Evolutionary conservation across 2,797 vertebrate species (phyloP), one percentile per base, ranked within the genome.

Genomic region (Sebastes taczanowskii): DNA sequence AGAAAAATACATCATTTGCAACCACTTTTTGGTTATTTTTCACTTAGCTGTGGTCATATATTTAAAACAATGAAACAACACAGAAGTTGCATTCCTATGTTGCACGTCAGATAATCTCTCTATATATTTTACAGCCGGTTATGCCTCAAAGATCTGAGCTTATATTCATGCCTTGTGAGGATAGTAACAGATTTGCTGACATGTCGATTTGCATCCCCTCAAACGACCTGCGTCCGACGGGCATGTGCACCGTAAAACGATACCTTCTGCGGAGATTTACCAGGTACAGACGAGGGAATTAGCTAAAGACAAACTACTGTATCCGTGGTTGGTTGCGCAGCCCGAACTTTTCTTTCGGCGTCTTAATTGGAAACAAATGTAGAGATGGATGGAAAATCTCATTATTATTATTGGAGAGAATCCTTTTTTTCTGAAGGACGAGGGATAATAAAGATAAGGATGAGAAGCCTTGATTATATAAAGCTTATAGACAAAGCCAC

Each of bases 351-450:
- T 80, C 68, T 83, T 14, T 74, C 42, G 5, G 52, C 29, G 59
- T 73, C 81, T 85, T 88, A 90, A 94, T 88, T 91, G 78, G 83
- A 94, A 92, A 87, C 93, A 92, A 92, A 91, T 92, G 88, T 62
- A 79, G 73, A 80, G 59, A 81, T 35, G 56, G 71, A 71, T 67
- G 74, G 87, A 90, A 91, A 88, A 77, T 81, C 66, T 72, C 66
- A 76, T 87, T 85, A 82, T 89, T 86, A 87, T 81, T 86, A 87
- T 81, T 81, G 76, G 73, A 83, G 82, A 77, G 84, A 86, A 87
- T 89, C 81, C 73, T 81, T 75, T 63, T 86, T 46, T 52, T 52
- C 71, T 79, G 66, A 75, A 81, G 52, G 72, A 64, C 32, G 52
- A 85, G 76, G 86, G 85, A 89, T 81, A 85, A 86, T 68, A 66